Base-by-base conservation (phyloP, 1,140 invertebrate genomes). In the Acromyrmex heyeri region DNA sequence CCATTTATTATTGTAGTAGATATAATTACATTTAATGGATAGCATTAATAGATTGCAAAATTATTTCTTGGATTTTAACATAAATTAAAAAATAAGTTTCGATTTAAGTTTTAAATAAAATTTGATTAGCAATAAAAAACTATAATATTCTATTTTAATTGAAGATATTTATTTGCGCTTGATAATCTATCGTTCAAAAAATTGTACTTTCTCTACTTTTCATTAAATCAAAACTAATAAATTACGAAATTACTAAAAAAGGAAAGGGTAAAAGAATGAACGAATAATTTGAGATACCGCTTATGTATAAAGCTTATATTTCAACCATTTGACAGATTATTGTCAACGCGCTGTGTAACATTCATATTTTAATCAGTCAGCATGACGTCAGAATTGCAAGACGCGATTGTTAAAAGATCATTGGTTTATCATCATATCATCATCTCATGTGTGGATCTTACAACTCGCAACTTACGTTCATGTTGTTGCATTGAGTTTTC, bases 381-480 rank as follows among this genome's bases (percentile, higher is more conserved):
- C 48, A 64, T 79, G 61, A 77, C 38, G 50, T 85, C 65, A 89
- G 21, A 88, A 0, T 57, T 50, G 27, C n/a, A 14, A 34, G 27
- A 72, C 30, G 34, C 64, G n/a, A 79, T 70, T 79, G 48, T 65
- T 76, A 30, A 59, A 85, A 88, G 65, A 85, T 79, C 61, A 76
- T 30, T 69, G 55, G 62, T 61, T 86, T 81, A 86, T 86, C 85
- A 24, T 14, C 65, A 61, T 30, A 76, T 83, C 70, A 59, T 83
- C 55, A 65, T 81, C 8, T 44, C 67, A 34, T 81, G 44, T 61
- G 57, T 55, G 65, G 38, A 73, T 88, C 61, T 61, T 48, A 38
- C 34, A 16, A 55, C 16, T 67, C 30, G 12, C 21, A 64, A 85
- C 75, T 61, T 72, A 61, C 44, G 34, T 27, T 50, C n/a, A 55